Percentiles rank a stretch among this genome's conserved stretches.
Conservation (phyloP, 2,888 invertebrate species). For the Tineola bisselliella region DNA sequence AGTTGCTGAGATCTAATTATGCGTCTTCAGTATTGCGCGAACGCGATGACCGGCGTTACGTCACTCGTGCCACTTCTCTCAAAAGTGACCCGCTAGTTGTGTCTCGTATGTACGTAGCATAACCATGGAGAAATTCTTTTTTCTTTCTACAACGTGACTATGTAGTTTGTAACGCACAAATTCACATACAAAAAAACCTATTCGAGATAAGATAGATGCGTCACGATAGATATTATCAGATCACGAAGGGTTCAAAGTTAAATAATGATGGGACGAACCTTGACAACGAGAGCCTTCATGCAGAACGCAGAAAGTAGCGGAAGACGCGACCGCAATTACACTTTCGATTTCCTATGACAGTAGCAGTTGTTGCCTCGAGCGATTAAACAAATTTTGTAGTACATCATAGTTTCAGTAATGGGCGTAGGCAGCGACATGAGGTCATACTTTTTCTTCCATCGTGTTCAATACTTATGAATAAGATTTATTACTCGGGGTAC, state of each 20-base stretch:
- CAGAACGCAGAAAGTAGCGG: constrained; percentile 25
- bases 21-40: constrained; percentile 24
- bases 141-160: neutral
- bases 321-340: constrained; percentile 30
- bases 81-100: constrained; percentile 50
- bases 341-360: constrained; percentile 40
- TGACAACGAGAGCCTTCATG: constrained; percentile 6
- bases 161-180: neutral
- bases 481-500: neutral
- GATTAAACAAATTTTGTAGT: neutral
- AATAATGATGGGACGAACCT: too few species aligned
- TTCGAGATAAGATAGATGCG: constrained; percentile 1
- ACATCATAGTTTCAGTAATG: constrained; percentile 16
- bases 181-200: neutral
- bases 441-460: constrained; percentile 20
- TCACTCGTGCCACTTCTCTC: constrained; percentile 41
- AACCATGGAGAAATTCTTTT: neutral
- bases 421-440: constrained; percentile 20
- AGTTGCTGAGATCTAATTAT: constrained; percentile 32
- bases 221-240: constrained; percentile 5
- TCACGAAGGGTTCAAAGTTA: constrained; percentile 10
- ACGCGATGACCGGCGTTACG: constrained; percentile 31
- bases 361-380: constrained; percentile 16
- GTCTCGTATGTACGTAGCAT: constrained; percentile 23
- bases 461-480: neutral